Evolutionary conservation across 2,113 vertebrate species (phyloP), one percentile per base, ranked within the genome.

Genomic region (Solea senegalensis): DNA sequence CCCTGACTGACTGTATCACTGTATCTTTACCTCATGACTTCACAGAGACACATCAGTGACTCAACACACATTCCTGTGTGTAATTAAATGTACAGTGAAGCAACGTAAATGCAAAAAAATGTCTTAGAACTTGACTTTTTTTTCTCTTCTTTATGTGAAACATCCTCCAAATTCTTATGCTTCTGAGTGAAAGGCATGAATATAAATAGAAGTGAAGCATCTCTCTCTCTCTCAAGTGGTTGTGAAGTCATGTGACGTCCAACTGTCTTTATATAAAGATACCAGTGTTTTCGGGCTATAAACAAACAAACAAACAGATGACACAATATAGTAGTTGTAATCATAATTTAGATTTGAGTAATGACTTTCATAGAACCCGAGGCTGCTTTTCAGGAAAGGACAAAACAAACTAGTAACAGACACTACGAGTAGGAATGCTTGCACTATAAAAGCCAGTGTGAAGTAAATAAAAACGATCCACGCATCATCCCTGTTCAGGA

Each of bases 401-500:
- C 3, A 2, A 6, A 34, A 34, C 34, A 34, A 34, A 4, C 34
- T 34, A 34, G 34, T 34, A 34, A 34, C 14, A 43, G 21, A 6
- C 0, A n/a, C 7, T 60, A 34, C 3, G 34, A 34, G 34, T 34
- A 34, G 34, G 34, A 34, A 34, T 34, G 34, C 2, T 34, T 34
- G 34, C 3, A 6, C 3, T 1, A n/a, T 16, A 14, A 8, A 16
- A 6, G 48, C 15, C 26, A 27, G 21, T 27, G 51, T 53, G 51
- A 21, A 26, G 21, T 21, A 26, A 4, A 16, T 10, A 3, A 16
- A 9, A 54, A 52, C 10, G 26, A 9, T 28, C 12, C 0, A 21
- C 2, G 9, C 61, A 21, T 34, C 68, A 76, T 86, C 83, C 74
- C 60, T 2, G 67, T 40, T 39, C 53, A 79, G 90, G 90, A 88